phyloP scores from a whole-genome alignment of 2,888 invertebrate species.

The Coremacera marginata region DNA sequence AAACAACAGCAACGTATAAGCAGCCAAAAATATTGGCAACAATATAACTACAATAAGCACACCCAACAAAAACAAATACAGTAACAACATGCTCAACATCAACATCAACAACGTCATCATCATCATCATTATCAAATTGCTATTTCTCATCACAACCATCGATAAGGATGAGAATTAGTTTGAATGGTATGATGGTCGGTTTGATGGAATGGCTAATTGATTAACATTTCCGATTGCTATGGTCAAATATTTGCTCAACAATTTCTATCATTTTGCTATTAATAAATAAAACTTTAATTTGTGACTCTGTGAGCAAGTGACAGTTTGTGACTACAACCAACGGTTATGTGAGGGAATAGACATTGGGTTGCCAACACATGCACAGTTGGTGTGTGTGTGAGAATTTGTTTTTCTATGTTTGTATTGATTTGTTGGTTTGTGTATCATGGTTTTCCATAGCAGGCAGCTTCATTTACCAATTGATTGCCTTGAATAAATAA shows the following conservation, averaged over 20 bases:
- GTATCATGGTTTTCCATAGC: background rate
- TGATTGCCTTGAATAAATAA: slow-evolving; percentile 34
- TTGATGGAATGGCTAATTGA: slow-evolving; percentile 13
- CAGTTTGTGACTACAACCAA: no score
- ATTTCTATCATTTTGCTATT: slow-evolving; percentile 37
- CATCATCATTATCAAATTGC: background rate
- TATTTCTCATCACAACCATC: background rate
- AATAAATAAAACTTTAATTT: slow-evolving; percentile 35
- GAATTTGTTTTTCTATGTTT: background rate
- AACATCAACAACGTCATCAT: background rate
- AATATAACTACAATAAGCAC: background rate
- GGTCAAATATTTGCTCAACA: slow-evolving; percentile 35
- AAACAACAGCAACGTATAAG: background rate
- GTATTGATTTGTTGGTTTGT: background rate
- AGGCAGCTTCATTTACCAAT: slow-evolving; percentile 16
- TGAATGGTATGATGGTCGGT: background rate
- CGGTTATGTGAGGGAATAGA: background rate
- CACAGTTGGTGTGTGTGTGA: background rate
- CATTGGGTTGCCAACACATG: no score
- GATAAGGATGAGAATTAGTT: background rate
- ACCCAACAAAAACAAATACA: background rate
- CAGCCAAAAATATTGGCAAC: background rate
- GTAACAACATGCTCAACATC: background rate
- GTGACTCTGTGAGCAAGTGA: background rate
- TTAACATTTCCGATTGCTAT: slow-evolving; percentile 32